Conservation (phyloP, 2,797 vertebrate genomes). For the Schizothorax lantsangensis region DNA sequence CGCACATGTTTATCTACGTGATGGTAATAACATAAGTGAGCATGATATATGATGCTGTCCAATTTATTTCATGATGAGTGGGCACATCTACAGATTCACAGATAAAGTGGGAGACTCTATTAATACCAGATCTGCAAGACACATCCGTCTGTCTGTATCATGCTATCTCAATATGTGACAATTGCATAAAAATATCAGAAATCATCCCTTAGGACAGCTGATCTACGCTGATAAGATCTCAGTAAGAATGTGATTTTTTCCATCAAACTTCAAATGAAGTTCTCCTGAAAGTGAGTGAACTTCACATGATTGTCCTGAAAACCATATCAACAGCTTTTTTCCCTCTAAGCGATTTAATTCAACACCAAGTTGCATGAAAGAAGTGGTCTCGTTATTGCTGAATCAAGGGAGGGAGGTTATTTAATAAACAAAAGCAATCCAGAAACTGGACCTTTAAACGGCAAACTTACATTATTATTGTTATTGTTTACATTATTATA, state of each 20-base stretch:
- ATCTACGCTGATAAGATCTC: background rate
- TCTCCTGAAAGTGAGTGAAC: background rate
- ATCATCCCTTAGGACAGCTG: background rate
- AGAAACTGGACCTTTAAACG: background rate
- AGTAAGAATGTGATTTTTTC: background rate
- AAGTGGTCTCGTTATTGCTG: background rate
- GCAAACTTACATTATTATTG: background rate
- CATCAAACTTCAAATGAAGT: background rate
- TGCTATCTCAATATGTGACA: background rate
- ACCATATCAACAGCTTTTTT: background rate
- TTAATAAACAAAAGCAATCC: background rate
- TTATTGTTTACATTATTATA: background rate
- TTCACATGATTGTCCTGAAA: constrained; percentile 25
- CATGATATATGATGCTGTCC: background rate
- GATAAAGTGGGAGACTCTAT: constrained; percentile 3
- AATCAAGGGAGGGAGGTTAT: background rate
- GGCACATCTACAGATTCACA: constrained; percentile 15
- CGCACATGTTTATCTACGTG: background rate
- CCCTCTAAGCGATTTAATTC: background rate
- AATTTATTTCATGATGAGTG: background rate
- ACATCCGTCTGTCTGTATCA: background rate
- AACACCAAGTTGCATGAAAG: background rate
- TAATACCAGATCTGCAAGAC: background rate
- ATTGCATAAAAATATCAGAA: background rate
- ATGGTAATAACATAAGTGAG: background rate